These are phyloP conservation scores for Eupithecia dodoneata DNA, from an alignment of 2,888 invertebrate genomes.

Conservation along the genomic window DNA sequence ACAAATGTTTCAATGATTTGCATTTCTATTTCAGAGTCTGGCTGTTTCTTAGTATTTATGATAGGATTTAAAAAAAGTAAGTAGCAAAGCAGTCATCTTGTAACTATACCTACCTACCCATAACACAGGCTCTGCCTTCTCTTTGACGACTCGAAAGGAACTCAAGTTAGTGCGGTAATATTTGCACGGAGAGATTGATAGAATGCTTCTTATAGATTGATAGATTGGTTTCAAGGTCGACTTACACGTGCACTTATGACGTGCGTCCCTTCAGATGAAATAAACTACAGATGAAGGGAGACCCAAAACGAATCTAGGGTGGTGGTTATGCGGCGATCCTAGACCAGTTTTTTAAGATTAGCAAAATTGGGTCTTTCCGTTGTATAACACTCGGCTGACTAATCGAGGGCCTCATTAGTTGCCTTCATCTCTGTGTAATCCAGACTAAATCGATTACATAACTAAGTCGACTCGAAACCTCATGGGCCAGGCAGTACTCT, in stretches of 20 bases:
- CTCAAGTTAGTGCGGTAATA: too few relatives aligned
- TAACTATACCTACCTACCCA: too few relatives aligned
- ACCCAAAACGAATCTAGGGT: too few relatives aligned
- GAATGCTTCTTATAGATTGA: too few relatives aligned
- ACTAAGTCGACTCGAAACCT: background rate
- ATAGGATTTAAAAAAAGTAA: too few relatives aligned
- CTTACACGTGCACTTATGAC: background rate
- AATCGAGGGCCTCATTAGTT: background rate
- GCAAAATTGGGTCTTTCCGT: background rate
- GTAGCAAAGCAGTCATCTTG: too few relatives aligned
- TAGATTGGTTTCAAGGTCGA: background rate
- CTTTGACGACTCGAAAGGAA: too few relatives aligned
- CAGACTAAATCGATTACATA: conserved; percentile 6
- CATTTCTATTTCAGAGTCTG: background rate
- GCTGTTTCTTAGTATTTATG: background rate
- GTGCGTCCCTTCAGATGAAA: too few relatives aligned
- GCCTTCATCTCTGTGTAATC: background rate
- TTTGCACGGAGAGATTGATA: too few relatives aligned
- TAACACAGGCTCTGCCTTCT: too few relatives aligned
- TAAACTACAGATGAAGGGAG: too few relatives aligned
- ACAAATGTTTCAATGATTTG: background rate
- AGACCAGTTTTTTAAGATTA: background rate
- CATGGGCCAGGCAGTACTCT: background rate
- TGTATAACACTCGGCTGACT: background rate
- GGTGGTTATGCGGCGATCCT: background rate